Evolutionary conservation across 2,113 vertebrate genomes (phyloP).

Genomic region (Petrocephalus microphthalmus): DNA sequence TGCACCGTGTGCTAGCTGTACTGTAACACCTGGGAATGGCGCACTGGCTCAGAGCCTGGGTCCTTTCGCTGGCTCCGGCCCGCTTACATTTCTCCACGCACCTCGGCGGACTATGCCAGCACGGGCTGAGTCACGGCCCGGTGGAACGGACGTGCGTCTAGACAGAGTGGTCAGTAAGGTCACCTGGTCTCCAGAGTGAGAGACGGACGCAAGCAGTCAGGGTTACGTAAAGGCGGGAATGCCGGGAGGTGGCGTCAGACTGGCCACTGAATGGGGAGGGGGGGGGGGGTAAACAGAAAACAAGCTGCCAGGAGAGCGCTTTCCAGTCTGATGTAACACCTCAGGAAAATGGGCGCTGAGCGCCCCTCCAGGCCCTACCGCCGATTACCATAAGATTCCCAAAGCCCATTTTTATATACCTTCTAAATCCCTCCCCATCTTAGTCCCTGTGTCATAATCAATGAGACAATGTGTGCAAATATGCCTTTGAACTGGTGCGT

Average conservation of each 20-base stretch:
- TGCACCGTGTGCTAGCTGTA: background rate
- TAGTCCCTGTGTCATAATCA: conserved; percentile 20
- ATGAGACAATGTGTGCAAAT: conserved; percentile 10
- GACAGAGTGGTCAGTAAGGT: background rate
- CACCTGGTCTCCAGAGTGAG: background rate
- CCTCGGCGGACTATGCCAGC: background rate
- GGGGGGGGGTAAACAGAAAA: background rate
- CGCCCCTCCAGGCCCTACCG: background rate
- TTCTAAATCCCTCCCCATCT: conserved; percentile 13
- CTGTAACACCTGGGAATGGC: background rate
- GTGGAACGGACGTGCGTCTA: background rate
- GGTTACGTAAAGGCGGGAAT: background rate
- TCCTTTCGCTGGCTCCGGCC: background rate
- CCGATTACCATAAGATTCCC: background rate
- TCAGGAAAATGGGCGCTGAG: background rate
- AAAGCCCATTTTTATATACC: background rate
- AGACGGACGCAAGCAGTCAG: background rate
- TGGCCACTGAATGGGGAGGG: background rate
- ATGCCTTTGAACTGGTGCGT: background rate
- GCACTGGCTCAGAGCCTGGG: background rate
- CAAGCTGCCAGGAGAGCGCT: background rate
- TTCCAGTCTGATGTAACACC: background rate
- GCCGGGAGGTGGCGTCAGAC: background rate
- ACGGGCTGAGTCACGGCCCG: background rate
- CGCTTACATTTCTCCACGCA: background rate